Evolutionary conservation across 2,797 vertebrate genomes (phyloP).

Genomic region (Lycodopsis pacificus): DNA sequence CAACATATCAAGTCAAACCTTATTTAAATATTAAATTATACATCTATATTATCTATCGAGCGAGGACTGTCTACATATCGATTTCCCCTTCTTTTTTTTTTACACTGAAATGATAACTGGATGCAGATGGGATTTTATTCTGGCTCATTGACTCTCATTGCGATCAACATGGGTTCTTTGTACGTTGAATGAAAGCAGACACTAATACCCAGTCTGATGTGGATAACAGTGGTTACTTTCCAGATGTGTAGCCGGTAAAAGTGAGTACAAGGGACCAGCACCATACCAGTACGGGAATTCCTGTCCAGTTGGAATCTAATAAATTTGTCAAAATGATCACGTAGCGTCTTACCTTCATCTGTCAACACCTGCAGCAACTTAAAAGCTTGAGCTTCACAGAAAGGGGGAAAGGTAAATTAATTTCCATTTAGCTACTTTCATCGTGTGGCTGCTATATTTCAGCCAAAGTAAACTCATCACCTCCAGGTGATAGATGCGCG

Average conservation of each 20-base stretch:
- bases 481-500: constrained; percentile 33
- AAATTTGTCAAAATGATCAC: constrained; percentile 25
- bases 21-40: not conserved
- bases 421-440: constrained; percentile 20
- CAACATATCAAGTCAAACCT: not conserved
- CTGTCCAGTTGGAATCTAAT: not conserved
- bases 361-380: constrained; percentile 42
- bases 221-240: not conserved
- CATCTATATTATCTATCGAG: not conserved
- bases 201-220: not conserved
- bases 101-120: not conserved
- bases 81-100: not conserved
- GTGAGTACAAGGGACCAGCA: not conserved
- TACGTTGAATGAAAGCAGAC: constrained; percentile 35
- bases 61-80: not conserved
- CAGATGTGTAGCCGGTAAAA: not conserved
- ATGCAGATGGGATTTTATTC: not conserved
- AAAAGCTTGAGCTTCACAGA: constrained; percentile 17
- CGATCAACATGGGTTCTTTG: not conserved
- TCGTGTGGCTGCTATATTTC: constrained; percentile 13
- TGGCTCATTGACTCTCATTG: constrained; percentile 4
- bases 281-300: not conserved
- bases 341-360: constrained; percentile 11
- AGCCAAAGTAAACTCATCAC: constrained; percentile 42
- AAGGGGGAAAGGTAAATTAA: constrained; percentile 3